Conservation (phyloP, 2,113 vertebrate species). For the Raja brachyura region DNA sequence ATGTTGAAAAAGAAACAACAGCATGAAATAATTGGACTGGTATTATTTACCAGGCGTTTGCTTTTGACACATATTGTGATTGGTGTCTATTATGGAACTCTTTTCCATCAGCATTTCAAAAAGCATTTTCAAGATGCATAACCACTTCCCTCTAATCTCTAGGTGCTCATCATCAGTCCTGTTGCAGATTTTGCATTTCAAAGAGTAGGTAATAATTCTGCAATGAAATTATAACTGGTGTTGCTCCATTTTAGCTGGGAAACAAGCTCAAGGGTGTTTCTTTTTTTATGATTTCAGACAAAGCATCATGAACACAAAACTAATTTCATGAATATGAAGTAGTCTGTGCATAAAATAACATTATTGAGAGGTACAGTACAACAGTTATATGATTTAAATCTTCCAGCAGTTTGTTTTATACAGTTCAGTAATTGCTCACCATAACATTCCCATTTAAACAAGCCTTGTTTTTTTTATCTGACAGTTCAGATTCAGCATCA, state of each 20-base stretch:
- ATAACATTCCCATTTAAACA: constrained; percentile 21
- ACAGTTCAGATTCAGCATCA: neutral
- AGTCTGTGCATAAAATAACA: neutral
- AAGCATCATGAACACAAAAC: constrained; percentile 14
- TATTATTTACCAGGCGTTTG: constrained; percentile 3
- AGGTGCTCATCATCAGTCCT: constrained; percentile 41
- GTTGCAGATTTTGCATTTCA: constrained; percentile 44
- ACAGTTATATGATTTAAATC: neutral
- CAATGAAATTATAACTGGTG: constrained; percentile 39
- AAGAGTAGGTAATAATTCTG: constrained; percentile 43
- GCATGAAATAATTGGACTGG: neutral
- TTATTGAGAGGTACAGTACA: neutral
- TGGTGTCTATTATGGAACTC: constrained; percentile 39
- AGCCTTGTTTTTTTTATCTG: constrained; percentile 2
- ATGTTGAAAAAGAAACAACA: neutral
- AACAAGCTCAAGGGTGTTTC: constrained; percentile 41
- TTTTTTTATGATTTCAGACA: constrained; percentile 42
- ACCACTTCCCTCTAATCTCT: constrained; percentile 39
- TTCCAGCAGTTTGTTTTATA: neutral
- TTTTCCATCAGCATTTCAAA: constrained; percentile 42
- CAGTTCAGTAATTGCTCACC: constrained; percentile 28
- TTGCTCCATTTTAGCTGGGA: constrained; percentile 5
- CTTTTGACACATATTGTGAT: constrained; percentile 26
- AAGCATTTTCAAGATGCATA: neutral
- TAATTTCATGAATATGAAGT: constrained; percentile 17